These are phyloP conservation scores for Cephalophus harveyi DNA, from an alignment of 2,113 vertebrate genomes.

Conservation along the genomic window DNA sequence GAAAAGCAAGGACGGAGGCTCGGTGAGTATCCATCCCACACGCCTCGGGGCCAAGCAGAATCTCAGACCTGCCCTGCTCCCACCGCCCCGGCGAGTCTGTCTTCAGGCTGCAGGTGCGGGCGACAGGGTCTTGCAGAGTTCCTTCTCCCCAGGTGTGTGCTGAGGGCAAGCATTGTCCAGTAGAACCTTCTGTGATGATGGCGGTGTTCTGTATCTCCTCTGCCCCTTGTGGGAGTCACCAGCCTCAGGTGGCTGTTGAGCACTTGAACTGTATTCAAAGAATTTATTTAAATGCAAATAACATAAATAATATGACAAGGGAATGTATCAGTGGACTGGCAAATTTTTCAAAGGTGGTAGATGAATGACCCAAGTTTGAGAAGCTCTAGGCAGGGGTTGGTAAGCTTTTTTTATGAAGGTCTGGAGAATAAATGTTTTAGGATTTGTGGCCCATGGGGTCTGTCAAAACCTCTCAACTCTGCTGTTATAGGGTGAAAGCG, in stretches of 20 bases:
- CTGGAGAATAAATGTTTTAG: not conserved
- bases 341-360: not conserved
- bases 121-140: not conserved
- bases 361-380: not conserved
- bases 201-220: not conserved
- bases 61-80: not conserved
- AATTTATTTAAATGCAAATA: not conserved
- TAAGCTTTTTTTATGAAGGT: not conserved
- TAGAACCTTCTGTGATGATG: not conserved
- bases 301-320: not conserved
- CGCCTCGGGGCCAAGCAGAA: not conserved
- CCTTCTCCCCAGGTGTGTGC: not conserved
- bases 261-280: too few species aligned
- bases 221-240: rapidly evolving
- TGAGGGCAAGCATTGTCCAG: not conserved
- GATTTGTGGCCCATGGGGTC: not conserved
- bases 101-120: not conserved
- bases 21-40: conserved; percentile 79
- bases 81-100: rapidly evolving
- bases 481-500: not conserved
- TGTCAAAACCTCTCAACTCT: rapidly evolving
- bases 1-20: conserved; percentile 90
- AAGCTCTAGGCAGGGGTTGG: not conserved
- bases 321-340: not conserved
- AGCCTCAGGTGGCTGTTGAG: not conserved